Evolutionary conservation across 1,140 invertebrate genomes (phyloP), one percentile per base, ranked within the genome.

Genomic region (Aphaenogaster floridana): DNA sequence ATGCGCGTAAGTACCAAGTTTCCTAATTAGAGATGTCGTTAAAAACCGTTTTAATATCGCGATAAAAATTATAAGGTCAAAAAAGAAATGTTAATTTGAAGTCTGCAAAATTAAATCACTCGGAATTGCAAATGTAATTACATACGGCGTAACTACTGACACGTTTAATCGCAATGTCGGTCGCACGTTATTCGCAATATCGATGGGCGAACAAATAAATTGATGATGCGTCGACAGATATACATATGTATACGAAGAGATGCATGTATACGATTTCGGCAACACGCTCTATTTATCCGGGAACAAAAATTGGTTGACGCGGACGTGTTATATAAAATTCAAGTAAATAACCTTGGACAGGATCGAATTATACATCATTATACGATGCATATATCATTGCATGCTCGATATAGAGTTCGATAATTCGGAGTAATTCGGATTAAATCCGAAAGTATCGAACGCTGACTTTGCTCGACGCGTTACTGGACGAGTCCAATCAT

Each of bases 91-190:
- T 28, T 28, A 34, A 42, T 39, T 21, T 1, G 2, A 21, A 50
- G 1, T 28, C 21, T 3, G 21, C n/a, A n/a, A 59, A 34, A 81
- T 59, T 71, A 13, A 74, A 59, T 74, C 42, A 36, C 8, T 76
- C 66, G 28, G 15, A 54, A 59, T 39, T 48, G 13, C 28, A 50
- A 42, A 76, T 50, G n/a, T 50, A 74, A 84, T 61, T 63, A 34
- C 21, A 21, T 48, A 50, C 39, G 45, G 36, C 36, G 17, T 34
- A 74, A 48, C 48, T 48, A 59, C 39, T 48, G 17, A 74, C 54
- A 59, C 17, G 34, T 72, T 83, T 83, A 21, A 74, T 74, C 28
- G 28, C 28, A 28, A 28, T 28, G 28, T 28, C 13, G 17, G 11
- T 7, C 50, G n/a, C 28, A 42, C 3, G 9, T 64, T 48, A 39